Percentiles rank a stretch among this genome's conserved stretches.
phyloP scores from a whole-genome alignment of 2,797 vertebrate species.

The Centroberyx gerrardi region DNA sequence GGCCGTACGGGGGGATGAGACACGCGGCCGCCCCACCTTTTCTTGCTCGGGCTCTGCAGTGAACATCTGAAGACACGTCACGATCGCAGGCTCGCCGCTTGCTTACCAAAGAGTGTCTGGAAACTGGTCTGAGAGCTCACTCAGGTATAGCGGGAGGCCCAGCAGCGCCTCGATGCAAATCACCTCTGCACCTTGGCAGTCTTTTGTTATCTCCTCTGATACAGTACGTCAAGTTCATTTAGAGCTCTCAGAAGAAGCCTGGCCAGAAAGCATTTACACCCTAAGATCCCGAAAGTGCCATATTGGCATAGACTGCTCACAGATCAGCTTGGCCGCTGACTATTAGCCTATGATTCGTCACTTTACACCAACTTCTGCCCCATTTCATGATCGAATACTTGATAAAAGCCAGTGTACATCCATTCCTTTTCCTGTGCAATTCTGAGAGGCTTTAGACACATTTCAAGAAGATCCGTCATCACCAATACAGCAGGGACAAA shows the following conservation, averaged over 20 bases:
- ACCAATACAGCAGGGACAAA: constrained; percentile 34
- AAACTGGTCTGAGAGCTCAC: constrained; percentile 72
- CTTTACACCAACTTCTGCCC: constrained; percentile 39
- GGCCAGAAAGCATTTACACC: constrained; percentile 58
- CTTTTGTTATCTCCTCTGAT: constrained; percentile 79
- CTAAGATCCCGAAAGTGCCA: constrained; percentile 45
- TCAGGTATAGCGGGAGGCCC: constrained; percentile 73
- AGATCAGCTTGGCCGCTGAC: constrained; percentile 54
- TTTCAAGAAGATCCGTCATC: constrained; percentile 44
- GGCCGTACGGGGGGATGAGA: constrained; percentile 39
- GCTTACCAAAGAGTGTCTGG: constrained; percentile 65
- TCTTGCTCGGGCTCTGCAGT: constrained; percentile 52
- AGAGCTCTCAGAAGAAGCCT: constrained; percentile 53
- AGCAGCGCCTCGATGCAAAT: constrained; percentile 75
- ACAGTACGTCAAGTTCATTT: constrained; percentile 76
- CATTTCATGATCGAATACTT: constrained; percentile 46
- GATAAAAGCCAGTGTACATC: constrained; percentile 7
- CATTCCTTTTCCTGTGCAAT: constrained; percentile 24
- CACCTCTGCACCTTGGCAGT: constrained; percentile 71
- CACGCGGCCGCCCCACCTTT: constrained; percentile 22
- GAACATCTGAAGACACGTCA: constrained; percentile 70
- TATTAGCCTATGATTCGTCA: constrained; percentile 58
- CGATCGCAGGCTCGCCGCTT: constrained; percentile 57
- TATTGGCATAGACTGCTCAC: constrained; percentile 33
- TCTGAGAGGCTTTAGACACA: constrained; percentile 31